Percentiles rank a stretch among this genome's conserved stretches.
Evolutionary conservation across 2,888 invertebrate genomes (phyloP).

Genomic region (Pilophorus perplexus): DNA sequence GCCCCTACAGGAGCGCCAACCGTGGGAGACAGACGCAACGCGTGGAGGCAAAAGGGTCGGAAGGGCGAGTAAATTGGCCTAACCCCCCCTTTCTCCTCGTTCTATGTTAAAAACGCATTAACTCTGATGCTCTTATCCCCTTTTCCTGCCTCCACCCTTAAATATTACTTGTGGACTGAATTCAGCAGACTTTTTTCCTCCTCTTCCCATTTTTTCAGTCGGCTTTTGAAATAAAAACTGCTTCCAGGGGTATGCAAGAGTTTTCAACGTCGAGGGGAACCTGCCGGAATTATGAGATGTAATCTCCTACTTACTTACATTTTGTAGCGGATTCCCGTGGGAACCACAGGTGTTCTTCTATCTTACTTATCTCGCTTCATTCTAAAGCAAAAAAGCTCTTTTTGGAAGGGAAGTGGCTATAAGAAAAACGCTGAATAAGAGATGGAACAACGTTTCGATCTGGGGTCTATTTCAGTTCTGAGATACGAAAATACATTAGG

Average conservation of each 20-base stretch:
- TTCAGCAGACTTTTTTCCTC: slow-evolving; percentile 2
- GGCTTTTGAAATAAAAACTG: background rate
- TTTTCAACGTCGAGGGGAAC: background rate
- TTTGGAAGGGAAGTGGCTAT: background rate
- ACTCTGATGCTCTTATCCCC: slow-evolving; percentile 12
- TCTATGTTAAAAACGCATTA: slow-evolving; percentile 20
- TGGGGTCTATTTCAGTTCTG: too few relatives aligned
- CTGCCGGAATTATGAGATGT: slow-evolving; percentile 10
- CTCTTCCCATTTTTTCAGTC: too few relatives aligned
- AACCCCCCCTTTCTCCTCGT: background rate
- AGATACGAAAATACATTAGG: too few relatives aligned
- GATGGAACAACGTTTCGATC: too few relatives aligned
- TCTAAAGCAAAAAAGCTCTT: background rate
- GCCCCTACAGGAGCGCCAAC: background rate
- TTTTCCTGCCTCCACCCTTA: background rate
- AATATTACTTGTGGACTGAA: slow-evolving; percentile 12
- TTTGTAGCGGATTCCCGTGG: slow-evolving; percentile 12
- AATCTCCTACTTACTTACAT: slow-evolving; percentile 7
- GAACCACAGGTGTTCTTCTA: slow-evolving; percentile 14
- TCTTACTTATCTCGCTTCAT: background rate
- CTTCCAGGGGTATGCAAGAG: background rate
- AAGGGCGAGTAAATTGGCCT: slow-evolving; percentile 7
- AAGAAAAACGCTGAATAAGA: background rate
- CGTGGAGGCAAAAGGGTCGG: too few relatives aligned
- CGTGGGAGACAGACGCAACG: background rate